phyloP scores from a whole-genome alignment of 2,888 invertebrate genomes.

The Mechanitis mazaeus region DNA sequence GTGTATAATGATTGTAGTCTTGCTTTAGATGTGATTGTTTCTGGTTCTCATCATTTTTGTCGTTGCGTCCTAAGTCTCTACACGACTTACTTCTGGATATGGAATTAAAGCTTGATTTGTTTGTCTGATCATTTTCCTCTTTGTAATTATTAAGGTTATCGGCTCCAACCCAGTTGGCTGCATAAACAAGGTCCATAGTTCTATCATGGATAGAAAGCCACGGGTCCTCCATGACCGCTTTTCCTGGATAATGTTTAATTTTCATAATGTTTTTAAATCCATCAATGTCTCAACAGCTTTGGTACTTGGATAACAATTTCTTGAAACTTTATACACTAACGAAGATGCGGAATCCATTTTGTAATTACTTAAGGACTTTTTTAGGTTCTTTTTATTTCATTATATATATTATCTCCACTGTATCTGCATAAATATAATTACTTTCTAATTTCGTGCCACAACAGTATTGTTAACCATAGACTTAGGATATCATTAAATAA shows the following conservation, averaged over 20 bases:
- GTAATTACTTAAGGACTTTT: background rate
- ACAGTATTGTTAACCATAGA: constrained; percentile 5
- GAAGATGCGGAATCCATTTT: constrained; percentile 19
- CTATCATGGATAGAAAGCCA: constrained; percentile 81
- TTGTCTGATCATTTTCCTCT: constrained; percentile 52
- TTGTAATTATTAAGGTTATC: constrained; percentile 69
- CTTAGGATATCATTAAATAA: background rate
- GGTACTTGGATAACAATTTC: constrained; percentile 28
- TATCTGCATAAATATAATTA: background rate
- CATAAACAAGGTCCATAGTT: constrained; percentile 86
- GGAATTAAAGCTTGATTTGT: constrained; percentile 61
- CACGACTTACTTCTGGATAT: constrained; percentile 73
- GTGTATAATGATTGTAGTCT: constrained; percentile 47
- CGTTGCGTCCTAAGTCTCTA: constrained; percentile 61
- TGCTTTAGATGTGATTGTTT: constrained; percentile 50
- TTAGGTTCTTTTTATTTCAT: background rate
- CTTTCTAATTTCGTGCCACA: constrained; percentile 17
- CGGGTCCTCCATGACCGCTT: constrained; percentile 86
- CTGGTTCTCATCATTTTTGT: constrained; percentile 52
- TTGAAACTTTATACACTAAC: constrained; percentile 16
- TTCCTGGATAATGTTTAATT: constrained; percentile 89
- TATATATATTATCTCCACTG: background rate
- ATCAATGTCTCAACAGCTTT: constrained; percentile 24
- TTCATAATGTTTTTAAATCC: constrained; percentile 78
- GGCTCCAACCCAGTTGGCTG: constrained; percentile 90